Conservation (phyloP, 2,113 vertebrate genomes). For the Anhinga rufa region DNA sequence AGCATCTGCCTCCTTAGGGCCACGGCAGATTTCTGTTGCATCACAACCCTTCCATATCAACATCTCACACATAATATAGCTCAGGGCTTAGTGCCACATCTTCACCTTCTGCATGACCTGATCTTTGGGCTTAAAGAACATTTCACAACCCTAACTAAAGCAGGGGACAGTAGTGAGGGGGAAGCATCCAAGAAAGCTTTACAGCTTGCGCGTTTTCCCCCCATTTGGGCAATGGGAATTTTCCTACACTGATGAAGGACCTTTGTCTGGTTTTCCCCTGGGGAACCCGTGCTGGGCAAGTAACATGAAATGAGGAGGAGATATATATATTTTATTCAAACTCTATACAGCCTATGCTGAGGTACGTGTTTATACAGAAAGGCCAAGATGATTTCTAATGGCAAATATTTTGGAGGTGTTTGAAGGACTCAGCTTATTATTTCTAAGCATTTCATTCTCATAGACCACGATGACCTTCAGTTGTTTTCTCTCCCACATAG, state of each 20-base stretch:
- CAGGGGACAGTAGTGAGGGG: neutral
- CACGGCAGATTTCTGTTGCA: neutral
- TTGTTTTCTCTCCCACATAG: neutral
- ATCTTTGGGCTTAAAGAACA: neutral
- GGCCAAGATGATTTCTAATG: neutral
- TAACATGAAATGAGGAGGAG: neutral
- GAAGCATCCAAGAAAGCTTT: neutral
- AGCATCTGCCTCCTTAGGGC: fast-evolving
- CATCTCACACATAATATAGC: neutral
- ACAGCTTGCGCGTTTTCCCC: neutral
- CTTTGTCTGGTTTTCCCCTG: neutral
- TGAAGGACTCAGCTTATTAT: neutral
- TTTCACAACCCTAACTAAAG: neutral
- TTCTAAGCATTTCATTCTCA: neutral
- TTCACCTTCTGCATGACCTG: neutral
- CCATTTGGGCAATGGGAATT: neutral
- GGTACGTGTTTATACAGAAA: neutral
- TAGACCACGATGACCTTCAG: neutral
- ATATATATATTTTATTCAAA: neutral
- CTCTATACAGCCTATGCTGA: neutral
- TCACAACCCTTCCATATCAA: neutral
- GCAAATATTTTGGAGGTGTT: neutral
- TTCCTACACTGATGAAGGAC: neutral
- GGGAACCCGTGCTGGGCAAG: neutral
- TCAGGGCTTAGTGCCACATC: neutral